phyloP scores from a whole-genome alignment of 2,888 invertebrate species.

The Barypeithes pellucidus region DNA sequence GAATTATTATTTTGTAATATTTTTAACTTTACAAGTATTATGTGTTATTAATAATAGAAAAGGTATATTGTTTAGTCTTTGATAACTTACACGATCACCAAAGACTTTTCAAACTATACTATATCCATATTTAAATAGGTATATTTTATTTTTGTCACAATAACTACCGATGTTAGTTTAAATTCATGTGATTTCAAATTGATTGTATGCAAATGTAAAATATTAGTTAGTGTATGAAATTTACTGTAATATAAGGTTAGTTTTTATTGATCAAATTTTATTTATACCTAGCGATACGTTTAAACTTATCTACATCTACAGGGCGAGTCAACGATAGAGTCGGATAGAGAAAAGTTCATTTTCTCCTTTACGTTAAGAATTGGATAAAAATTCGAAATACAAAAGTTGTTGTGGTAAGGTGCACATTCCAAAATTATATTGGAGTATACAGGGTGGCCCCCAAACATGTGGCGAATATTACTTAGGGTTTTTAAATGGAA shows the following conservation, averaged over 20 bases:
- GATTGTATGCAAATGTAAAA: constrained; percentile 37
- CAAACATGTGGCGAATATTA: no score
- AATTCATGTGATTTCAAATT: constrained; percentile 35
- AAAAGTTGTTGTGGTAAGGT: no score
- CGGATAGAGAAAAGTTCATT: no score
- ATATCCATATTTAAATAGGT: not conserved
- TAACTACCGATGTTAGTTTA: constrained; percentile 13
- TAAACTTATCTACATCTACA: no score
- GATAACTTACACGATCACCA: not conserved
- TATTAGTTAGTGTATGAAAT: constrained; percentile 36
- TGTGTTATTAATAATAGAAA: constrained; percentile 20
- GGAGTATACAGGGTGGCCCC: no score
- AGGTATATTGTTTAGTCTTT: constrained; percentile 11
- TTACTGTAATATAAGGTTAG: constrained; percentile 42
- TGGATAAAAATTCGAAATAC: no score
- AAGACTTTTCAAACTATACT: not conserved
- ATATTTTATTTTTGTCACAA: constrained; percentile 6
- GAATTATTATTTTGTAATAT: not conserved
- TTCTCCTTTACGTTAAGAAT: no score
- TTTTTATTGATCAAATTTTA: constrained; percentile 25
- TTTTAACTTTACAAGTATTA: constrained; percentile 17
- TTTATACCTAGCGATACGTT: not conserved
- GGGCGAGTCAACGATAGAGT: no score
- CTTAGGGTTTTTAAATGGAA: no score
- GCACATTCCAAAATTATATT: no score